Evolutionary conservation across 2,797 vertebrate genomes (phyloP).

Genomic region (Alauda arvensis): DNA sequence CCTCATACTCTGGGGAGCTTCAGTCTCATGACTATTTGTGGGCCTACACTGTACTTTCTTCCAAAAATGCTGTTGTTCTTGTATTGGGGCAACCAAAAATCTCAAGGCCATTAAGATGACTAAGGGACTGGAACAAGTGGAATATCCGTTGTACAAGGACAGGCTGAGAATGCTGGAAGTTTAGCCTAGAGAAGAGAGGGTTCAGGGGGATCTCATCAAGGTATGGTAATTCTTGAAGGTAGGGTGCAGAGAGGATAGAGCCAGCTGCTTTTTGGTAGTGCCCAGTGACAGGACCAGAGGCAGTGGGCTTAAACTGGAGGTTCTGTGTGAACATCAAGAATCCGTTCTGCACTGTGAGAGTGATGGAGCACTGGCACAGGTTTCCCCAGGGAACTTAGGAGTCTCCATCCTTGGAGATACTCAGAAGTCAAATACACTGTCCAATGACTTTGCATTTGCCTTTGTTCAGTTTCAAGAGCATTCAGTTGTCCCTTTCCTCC

Average conservation of each 20-base stretch:
- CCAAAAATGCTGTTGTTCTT: fast-evolving
- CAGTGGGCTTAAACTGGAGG: neutral
- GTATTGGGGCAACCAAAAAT: neutral
- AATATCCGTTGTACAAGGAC: neutral
- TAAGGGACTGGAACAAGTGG: neutral
- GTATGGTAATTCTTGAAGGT: neutral
- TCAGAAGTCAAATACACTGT: neutral
- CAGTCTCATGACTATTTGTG: neutral
- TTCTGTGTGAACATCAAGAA: neutral
- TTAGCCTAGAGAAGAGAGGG: neutral
- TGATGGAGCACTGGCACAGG: neutral
- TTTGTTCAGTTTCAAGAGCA: neutral
- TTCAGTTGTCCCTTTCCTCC: neutral
- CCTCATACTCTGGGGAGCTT: neutral
- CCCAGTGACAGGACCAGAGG: neutral
- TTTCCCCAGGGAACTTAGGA: neutral
- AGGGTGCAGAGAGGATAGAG: neutral
- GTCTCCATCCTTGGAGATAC: neutral
- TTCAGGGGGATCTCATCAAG: neutral
- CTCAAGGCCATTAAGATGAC: neutral
- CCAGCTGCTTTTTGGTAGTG: neutral
- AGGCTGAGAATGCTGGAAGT: neutral
- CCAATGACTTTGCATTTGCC: neutral
- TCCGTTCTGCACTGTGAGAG: neutral
- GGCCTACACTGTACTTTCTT: neutral